Evolutionary conservation across 1,140 invertebrate genomes (phyloP), one percentile per base, ranked within the genome.

Genomic region (Leptoteleia sp.): DNA sequence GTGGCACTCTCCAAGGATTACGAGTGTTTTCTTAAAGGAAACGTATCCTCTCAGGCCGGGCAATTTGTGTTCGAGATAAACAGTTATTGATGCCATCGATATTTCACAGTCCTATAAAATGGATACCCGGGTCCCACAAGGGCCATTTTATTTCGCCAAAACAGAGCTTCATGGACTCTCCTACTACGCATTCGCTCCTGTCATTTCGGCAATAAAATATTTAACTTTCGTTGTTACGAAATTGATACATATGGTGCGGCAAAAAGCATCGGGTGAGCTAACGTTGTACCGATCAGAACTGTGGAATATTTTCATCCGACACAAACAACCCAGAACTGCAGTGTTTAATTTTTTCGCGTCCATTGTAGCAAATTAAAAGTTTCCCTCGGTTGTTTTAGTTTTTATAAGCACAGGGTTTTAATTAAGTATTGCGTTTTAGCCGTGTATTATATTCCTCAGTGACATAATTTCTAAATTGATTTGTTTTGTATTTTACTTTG

Each of bases 1-100:
- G 77, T 79, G 70, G 65, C 78, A 80, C 83, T 84, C 82, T 81
- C 81, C 72, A 80, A 77, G 84, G 86, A 87, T 87, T 86, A 87
- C 85, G 76, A 82, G 81, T 88, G 83, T 84, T 86, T 85, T 84
- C 83, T 86, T 82, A 85, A 75, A 85, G 79, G 81, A 83, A 83
- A 76, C 80, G 80, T 54, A 73, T 80, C 67, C 71, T 82, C 75
- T 81, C 81, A 40, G 76, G 68, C 45, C 68, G 35, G 70, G 81
- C 82, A 85, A 87, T 87, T 87, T 87, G 85, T 86, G 83, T 84
- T 83, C 65, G 52, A 86, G 85, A 87, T 87, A 87, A 85, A 87
- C 84, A 85, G 82, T 87, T 87, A 88, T 86, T 86, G 85, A 87
- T 87, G 84, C 84, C 76, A 67, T 65, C 84, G 79, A 88, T 88